Evolutionary conservation across 2,888 invertebrate species (phyloP), one percentile per base, ranked within the genome.

Genomic region (Eudasyphora cyanicolor): DNA sequence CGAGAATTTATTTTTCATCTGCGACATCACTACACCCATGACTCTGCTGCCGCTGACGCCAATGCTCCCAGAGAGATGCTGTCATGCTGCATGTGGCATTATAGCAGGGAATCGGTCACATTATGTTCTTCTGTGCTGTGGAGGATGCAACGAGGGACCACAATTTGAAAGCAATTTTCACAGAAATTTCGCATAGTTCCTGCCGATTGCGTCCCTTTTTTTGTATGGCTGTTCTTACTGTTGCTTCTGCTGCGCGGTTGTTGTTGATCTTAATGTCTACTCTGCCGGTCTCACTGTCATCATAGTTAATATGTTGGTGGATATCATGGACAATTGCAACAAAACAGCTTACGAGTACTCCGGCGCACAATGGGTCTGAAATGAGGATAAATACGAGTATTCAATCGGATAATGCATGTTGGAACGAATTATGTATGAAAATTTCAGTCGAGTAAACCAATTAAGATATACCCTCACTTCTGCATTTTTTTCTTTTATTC

Each of bases 111-210:
- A n/a, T n/a, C n/a, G n/a, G 62, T 35, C 35, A 35, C 62, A 29
- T 62, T 29, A 32, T 67, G 42, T n/a, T n/a, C n/a, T n/a, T n/a
- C n/a, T 21, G 57, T 60, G 60, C 17, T 21, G 54, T 24, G 32
- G 32, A 32, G 32, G n/a, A 49, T 19, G n/a, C 5, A 19, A 8
- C 49, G n/a, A n/a, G 85, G 82, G 86, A 86, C 78, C 82, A 85
- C 85, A 85, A 86, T 86, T 85, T 86, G 51, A 84, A 84, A 85
- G 85, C 84, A 86, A 86, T 87, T 87, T 86, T 86, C 86, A 86
- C 86, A 86, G 85, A 86, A 85, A 86, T 86, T 86, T 86, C 86
- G 86, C 85, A 86, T 84, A 87, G 86, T 85, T 86, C 85, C 82
- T 84, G 83, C 67, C 74, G 69, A 74, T 79, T 79, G 60, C 76